Evolutionary conservation across 2,797 vertebrate genomes (phyloP), one percentile per base, ranked within the genome.

Genomic region (Cyclura pinguis): DNA sequence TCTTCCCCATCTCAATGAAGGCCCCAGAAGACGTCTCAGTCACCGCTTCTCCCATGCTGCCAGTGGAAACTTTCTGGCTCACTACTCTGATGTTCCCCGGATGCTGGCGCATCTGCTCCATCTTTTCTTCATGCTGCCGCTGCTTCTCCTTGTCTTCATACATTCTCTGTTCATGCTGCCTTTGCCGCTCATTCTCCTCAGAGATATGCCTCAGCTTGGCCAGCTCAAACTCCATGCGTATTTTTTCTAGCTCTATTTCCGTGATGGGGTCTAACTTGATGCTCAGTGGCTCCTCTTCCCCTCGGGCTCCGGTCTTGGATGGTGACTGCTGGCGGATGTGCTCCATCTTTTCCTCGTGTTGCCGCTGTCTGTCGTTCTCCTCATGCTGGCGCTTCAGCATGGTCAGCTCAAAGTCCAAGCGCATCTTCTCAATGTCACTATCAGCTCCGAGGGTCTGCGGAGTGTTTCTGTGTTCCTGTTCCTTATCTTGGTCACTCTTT

Each of bases 201-300:
- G 93, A 95, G 47, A 94, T 55, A 22, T 91, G 94, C 86, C 74
- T 92, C 38, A 96, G 92, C 32, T 95, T 85, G 0, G 86, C 91
- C 87, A 96, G 94, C 72, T 96, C 96, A 4, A 96, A 96, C 86
- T 96, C 95, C 95, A 95, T 93, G 64, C 91, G 91, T 78, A 91
- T 72, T 91, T 94, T 96, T 91, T 96, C 94, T 90, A 96, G 85
- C 55, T 96, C 95, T 74, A 93, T 85, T 12, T 93, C 88, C 0
- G 77, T 90, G 81, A 89, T 55, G 84, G 87, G 78, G n/a, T 92
- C 84, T 72, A 91, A 32, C 27, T 50, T 90, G 38, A 35, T 32
- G 0, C 16, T 47, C 2, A 81, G 69, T 18, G 47, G 86, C 16
- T 88, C 82, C 32, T 47, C 76, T 50, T 85, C 89, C 69, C 57